Conservation (phyloP, 2,113 vertebrate species). For the Dendropsophus ebraccatus region DNA sequence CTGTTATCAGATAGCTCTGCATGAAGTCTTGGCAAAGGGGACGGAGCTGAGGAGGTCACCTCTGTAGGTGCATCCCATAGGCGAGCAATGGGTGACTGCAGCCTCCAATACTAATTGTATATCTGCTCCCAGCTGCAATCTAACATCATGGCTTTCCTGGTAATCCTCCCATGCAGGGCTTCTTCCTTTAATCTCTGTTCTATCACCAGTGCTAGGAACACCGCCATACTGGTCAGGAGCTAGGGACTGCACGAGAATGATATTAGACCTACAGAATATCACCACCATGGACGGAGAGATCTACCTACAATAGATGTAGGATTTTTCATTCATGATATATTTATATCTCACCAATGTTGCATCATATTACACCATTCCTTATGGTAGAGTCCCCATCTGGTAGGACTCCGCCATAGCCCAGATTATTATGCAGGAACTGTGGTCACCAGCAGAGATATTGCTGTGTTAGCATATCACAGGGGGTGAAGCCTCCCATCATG, state of each 20-base stretch:
- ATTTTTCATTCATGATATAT: too few relatives aligned
- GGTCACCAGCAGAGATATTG: too few relatives aligned
- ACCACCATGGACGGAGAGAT: too few relatives aligned
- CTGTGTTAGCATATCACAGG: too few relatives aligned
- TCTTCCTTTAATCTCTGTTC: conserved; percentile 37
- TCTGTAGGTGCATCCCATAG: conserved; percentile 32
- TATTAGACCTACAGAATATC: too few relatives aligned
- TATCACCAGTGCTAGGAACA: too few relatives aligned
- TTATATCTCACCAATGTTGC: too few relatives aligned
- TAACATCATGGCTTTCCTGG: not conserved
- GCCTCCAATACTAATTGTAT: conserved; percentile 5
- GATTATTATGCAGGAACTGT: not conserved
- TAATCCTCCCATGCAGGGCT: conserved; percentile 7
- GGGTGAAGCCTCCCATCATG: too few relatives aligned
- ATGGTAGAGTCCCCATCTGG: not conserved
- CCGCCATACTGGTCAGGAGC: not conserved
- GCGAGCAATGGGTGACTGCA: conserved; percentile 15
- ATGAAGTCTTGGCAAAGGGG: conserved; percentile 37
- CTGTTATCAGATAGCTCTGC: conserved; percentile 56
- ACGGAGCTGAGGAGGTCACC: conserved; percentile 51
- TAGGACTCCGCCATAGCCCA: not conserved
- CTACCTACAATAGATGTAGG: too few relatives aligned
- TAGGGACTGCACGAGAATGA: not conserved
- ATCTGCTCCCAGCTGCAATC: not conserved
- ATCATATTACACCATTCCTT: not conserved